Evolutionary conservation across 2,113 vertebrate genomes (phyloP).

Genomic region (Larimichthys polyactis): DNA sequence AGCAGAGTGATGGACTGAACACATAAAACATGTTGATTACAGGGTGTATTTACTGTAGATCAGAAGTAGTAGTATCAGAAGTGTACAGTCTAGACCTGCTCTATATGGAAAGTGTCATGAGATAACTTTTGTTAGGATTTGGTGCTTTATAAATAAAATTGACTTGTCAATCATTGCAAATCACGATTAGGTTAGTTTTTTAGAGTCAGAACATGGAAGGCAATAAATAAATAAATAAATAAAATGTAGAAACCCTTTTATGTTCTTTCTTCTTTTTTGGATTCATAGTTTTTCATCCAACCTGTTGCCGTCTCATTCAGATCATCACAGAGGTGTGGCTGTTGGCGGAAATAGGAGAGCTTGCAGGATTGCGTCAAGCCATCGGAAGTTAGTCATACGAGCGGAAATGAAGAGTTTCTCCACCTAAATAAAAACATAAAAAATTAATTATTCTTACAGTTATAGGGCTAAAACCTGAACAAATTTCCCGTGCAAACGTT

Average conservation of each 20-base stretch:
- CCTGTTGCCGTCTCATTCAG: neutral
- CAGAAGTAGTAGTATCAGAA: no score
- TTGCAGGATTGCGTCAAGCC: neutral
- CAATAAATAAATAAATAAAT: no score
- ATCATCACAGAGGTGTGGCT: constrained; percentile 13
- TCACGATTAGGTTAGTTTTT: no score
- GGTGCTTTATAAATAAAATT: no score
- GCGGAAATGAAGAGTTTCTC: constrained; percentile 18
- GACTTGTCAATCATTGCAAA: neutral
- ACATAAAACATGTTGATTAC: neutral
- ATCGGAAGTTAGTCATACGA: neutral
- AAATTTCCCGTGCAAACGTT: neutral
- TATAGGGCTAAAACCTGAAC: neutral
- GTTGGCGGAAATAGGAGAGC: constrained; percentile 19
- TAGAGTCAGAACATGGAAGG: neutral
- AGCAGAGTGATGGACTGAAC: neutral
- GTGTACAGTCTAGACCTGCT: no score
- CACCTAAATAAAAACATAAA: neutral
- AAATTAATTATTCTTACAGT: neutral
- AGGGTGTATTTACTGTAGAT: neutral
- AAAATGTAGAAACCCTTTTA: neutral
- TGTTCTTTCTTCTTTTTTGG: neutral
- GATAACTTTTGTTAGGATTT: no score
- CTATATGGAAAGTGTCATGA: no score
- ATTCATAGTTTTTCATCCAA: neutral